Conservation (phyloP, 2,888 invertebrate genomes). For the Pseudococcus longispinus region DNA sequence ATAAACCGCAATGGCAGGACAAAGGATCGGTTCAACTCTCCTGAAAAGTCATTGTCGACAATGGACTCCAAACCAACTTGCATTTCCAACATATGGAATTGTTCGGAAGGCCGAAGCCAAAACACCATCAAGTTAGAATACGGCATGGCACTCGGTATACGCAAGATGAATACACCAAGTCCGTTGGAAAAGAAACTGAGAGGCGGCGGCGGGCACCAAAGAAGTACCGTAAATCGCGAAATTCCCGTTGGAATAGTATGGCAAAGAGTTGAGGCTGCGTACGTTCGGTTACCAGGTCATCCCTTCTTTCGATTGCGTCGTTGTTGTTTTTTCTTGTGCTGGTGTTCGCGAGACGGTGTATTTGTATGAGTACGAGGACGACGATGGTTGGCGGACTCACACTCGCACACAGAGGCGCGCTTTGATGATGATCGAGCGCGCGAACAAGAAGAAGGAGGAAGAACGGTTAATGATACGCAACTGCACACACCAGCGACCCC, state of each 20-base stretch:
- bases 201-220: slow-evolving; percentile 22
- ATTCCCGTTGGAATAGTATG: slow-evolving; percentile 55
- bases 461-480: slow-evolving; percentile 40
- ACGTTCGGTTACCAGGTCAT: slow-evolving; percentile 56
- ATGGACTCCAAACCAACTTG: too few relatives aligned
- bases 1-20: too few relatives aligned
- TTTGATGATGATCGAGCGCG: not conserved
- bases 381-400: not conserved
- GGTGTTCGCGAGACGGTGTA: too few relatives aligned
- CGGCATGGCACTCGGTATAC: not conserved
- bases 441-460: not conserved
- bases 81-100: too few relatives aligned
- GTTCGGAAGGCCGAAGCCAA: not conserved
- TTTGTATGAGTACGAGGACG: too few relatives aligned
- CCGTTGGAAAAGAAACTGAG: not conserved
- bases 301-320: slow-evolving; percentile 25
- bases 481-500: slow-evolving; percentile 53
- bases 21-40: too few relatives aligned
- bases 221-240: slow-evolving; percentile 56
- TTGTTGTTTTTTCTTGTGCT: not conserved
- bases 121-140: not conserved
- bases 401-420: not conserved
- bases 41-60: too few relatives aligned
- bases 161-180: not conserved
- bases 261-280: slow-evolving; percentile 43